Evolutionary conservation across 2,888 invertebrate species (phyloP), one percentile per base, ranked within the genome.

Genomic region (Lasioglossum pauxillum): DNA sequence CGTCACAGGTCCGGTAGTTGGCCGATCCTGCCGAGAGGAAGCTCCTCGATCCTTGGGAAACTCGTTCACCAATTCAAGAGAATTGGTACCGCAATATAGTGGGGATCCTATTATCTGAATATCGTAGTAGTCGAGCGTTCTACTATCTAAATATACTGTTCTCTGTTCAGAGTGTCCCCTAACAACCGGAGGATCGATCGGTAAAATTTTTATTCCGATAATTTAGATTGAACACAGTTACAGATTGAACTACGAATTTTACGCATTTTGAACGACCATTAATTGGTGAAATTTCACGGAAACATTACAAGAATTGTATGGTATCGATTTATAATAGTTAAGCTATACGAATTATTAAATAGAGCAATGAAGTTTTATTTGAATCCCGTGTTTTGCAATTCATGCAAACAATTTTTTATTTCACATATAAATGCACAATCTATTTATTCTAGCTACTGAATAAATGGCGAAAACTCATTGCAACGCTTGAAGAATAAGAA

Each of bases 11-110:
- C 41, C 80, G 38, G 44, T 60, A 77, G 77, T 78, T 49, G 73
- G 27, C 31, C 67, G 53, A 80, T 83, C 69, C 75, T 82, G 82
- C 86, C 85, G 77, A 83, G 77, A 83, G 80, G 60, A 57, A 80
- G 60, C 44, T 69, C 53, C 57, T n/a, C 38, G 31, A 41, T 71
- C 38, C 35, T 46, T 41, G 38, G 41, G 35, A 57, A 75, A 83
- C 57, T 73, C 44, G 64, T 27, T 46, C 31, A 16, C n/a, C 78
- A 73, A 87, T 81, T 81, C 67, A 31, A 41, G 44, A 27, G 83
- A 75, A 78, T 64, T 27, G 64, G 31, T 27, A 64, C 64, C 64
- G 31, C 64, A 31, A 64, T 31, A 64, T 16, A 31, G 31, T 14
- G 7, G 16, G 31, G 2, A 16, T 16, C 16, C 64, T 31, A 64